These are phyloP conservation scores for Lordiphosa stackelbergi DNA, from an alignment of 1,140 invertebrate species.

Conservation along the genomic window DNA sequence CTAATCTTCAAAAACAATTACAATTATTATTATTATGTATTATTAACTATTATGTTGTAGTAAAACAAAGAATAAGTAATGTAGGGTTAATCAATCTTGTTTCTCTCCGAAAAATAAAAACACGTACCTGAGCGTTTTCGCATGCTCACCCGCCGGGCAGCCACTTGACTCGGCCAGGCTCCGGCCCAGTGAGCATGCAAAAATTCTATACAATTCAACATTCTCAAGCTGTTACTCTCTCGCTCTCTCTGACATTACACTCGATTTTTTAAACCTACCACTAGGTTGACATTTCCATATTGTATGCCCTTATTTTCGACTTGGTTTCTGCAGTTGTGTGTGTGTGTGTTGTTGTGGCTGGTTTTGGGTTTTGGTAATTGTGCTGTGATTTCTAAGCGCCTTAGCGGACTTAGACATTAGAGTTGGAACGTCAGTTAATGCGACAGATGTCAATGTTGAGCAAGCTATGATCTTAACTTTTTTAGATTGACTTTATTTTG, in stretches of 20 bases:
- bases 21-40: constrained; percentile 15
- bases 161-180: background rate
- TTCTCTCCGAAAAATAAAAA: constrained; percentile 79
- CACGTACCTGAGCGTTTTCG: constrained; percentile 77
- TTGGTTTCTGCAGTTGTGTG: constrained; percentile 23
- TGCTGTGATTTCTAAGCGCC: background rate
- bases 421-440: too few species aligned
- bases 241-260: constrained; percentile 39
- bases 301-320: constrained; percentile 40
- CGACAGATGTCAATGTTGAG: too few species aligned
- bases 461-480: background rate
- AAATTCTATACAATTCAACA: constrained; percentile 75
- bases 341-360: constrained; percentile 11
- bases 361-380: background rate
- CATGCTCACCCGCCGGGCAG: constrained; percentile 21
- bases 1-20: constrained; percentile 12
- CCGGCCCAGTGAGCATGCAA: constrained; percentile 43
- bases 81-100: constrained; percentile 80
- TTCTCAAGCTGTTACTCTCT: constrained; percentile 69
- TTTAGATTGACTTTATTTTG: too few species aligned
- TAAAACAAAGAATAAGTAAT: constrained; percentile 74
- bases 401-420: too few species aligned
- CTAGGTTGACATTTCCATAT: constrained; percentile 51
- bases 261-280: constrained; percentile 50
- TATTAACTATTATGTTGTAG: constrained; percentile 54